phyloP scores from a whole-genome alignment of 2,797 vertebrate species.

The Eulemur mongoz region DNA sequence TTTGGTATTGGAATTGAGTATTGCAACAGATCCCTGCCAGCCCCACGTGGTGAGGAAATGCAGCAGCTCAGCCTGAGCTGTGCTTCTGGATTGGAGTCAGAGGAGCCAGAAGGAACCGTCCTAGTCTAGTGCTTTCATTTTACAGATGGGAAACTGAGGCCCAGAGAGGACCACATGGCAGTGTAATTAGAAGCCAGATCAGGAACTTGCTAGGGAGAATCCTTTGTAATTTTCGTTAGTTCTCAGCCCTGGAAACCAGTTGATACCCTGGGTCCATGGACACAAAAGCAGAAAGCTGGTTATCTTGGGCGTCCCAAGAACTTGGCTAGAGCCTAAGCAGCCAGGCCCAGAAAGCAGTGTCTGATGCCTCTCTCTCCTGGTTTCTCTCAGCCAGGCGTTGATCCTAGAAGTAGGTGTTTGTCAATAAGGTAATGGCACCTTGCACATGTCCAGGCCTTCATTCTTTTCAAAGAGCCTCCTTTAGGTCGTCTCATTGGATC shows the following conservation, averaged over 20 bases:
- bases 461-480: not conserved
- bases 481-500: not conserved
- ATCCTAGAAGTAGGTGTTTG: not conserved
- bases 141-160: not conserved
- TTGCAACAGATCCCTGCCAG: not conserved
- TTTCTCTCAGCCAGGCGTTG: not conserved
- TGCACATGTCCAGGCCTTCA: not conserved
- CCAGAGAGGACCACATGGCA: not conserved
- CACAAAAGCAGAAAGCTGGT: not conserved
- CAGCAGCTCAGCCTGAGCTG: not conserved
- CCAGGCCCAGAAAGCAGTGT: not conserved
- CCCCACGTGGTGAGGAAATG: not conserved
- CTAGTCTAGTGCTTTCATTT: not conserved
- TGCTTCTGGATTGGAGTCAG: not conserved
- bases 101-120: not conserved
- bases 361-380: not conserved
- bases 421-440: not conserved
- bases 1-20: not conserved
- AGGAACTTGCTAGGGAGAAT: not conserved
- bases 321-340: not conserved
- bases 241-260: not conserved
- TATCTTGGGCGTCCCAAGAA: not conserved
- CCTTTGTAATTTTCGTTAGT: not conserved
- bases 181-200: not conserved
- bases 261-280: not conserved